These are phyloP conservation scores for Gobionotothen gibberifrons DNA, from an alignment of 2,797 vertebrate species.

Conservation along the genomic window DNA sequence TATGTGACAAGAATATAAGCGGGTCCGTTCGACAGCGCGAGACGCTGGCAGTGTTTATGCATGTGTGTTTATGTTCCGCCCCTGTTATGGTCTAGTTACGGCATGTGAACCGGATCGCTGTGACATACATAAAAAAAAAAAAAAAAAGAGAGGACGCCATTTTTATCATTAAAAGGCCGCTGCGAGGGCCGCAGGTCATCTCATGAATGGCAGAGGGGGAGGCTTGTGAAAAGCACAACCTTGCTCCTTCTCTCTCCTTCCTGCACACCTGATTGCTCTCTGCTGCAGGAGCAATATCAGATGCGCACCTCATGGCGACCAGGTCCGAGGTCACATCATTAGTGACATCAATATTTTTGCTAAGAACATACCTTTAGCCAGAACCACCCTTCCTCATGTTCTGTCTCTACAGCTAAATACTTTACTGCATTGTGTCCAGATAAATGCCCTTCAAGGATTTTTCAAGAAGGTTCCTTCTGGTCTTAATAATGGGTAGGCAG, in stretches of 20 bases:
- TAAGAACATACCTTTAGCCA: constrained; percentile 35
- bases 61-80: constrained; percentile 55
- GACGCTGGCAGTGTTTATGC: constrained; percentile 32
- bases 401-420: constrained; percentile 50
- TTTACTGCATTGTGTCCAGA: neutral
- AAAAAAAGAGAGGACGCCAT: constrained; percentile 18
- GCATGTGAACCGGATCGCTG: constrained; percentile 34
- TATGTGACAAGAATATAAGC: constrained; percentile 65
- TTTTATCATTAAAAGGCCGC: constrained; percentile 36
- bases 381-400: constrained; percentile 25
- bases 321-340: constrained; percentile 69
- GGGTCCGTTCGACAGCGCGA: constrained; percentile 28
- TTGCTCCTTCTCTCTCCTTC: constrained; percentile 15
- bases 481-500: constrained; percentile 30
- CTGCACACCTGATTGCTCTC: constrained; percentile 46
- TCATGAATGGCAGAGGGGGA: constrained; percentile 15
- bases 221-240: constrained; percentile 48
- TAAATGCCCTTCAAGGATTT: constrained; percentile 42
- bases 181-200: constrained; percentile 16
- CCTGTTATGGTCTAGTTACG: constrained; percentile 43
- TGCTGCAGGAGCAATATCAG: constrained; percentile 38
- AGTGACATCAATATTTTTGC: constrained; percentile 62
- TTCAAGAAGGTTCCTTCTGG: constrained; percentile 18
- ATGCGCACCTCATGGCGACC: constrained; percentile 25
- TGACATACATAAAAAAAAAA: neutral